A percentile compares a stretch with the other conserved stretches of the same genome.
Evolutionary conservation across 2,113 vertebrate genomes (phyloP).

Genomic region (Colaptes auratus): DNA sequence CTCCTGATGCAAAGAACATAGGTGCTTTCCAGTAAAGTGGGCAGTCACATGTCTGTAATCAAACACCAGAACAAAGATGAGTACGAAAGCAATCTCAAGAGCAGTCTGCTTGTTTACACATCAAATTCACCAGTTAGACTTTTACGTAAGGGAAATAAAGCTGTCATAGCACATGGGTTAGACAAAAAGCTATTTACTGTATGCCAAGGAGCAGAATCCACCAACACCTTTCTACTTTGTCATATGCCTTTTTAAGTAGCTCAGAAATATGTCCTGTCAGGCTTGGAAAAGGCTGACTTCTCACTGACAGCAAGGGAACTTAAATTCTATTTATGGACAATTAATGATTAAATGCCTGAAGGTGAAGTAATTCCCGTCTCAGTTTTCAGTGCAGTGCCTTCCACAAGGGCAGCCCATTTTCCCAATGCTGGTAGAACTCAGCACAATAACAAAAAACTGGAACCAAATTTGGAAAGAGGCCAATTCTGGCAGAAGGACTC

Average conservation of each 20-base stretch:
- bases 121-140: neutral
- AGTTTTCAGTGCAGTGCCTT: neutral
- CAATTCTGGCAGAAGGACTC: neutral
- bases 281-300: neutral
- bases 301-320: neutral
- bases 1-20: conserved; percentile 91
- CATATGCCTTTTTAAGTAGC: neutral
- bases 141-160: neutral
- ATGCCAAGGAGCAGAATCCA: neutral
- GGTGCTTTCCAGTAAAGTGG: conserved; percentile 97
- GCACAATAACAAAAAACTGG: neutral
- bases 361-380: neutral
- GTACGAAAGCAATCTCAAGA: neutral
- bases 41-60: conserved; percentile 87
- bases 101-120: neutral
- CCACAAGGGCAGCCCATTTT: neutral
- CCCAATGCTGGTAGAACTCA: neutral
- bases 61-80: conserved; percentile 17
- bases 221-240: neutral
- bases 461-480: neutral
- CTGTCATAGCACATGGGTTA: neutral
- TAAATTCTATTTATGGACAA: neutral
- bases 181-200: neutral
- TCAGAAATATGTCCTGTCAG: neutral
- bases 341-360: neutral